Evolutionary conservation across 2,888 invertebrate species (phyloP).

Genomic region (Standfussiana lucernea): DNA sequence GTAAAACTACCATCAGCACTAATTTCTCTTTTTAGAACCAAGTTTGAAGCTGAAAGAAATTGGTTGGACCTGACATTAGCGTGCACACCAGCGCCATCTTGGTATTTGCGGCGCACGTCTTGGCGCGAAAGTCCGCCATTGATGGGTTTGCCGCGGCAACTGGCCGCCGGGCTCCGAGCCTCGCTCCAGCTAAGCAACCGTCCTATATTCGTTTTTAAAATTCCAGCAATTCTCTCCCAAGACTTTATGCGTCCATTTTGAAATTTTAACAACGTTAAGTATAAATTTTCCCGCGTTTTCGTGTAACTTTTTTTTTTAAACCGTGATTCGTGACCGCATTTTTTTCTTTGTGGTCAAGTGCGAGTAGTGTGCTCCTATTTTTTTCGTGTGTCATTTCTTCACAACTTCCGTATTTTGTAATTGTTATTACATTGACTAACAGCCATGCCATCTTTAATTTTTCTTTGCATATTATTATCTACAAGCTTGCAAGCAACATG

Average conservation of each 20-base stretch:
- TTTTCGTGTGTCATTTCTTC: constrained; percentile 46
- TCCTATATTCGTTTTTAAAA: constrained; percentile 79
- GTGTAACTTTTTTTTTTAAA: constrained; percentile 22
- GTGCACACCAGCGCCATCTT: constrained; percentile 80
- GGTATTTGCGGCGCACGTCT: constrained; percentile 85
- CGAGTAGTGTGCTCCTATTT: constrained; percentile 40
- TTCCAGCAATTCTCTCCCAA: constrained; percentile 70
- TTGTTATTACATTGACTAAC: constrained; percentile 56
- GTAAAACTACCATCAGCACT: not conserved
- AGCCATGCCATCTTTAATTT: constrained; percentile 32
- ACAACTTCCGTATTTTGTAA: constrained; percentile 43
- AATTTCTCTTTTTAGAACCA: constrained; percentile 63
- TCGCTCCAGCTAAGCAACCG: constrained; percentile 79
- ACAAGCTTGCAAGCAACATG: not conserved
- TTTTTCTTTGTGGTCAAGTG: constrained; percentile 50
- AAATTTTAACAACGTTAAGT: constrained; percentile 37
- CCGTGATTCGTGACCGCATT: constrained; percentile 24
- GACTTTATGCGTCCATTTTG: constrained; percentile 68
- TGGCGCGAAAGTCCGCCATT: constrained; percentile 81
- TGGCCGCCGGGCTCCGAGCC: constrained; percentile 77
- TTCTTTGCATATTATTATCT: not conserved
- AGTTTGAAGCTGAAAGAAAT: constrained; percentile 72
- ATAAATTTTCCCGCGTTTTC: constrained; percentile 49
- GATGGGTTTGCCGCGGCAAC: constrained; percentile 77
- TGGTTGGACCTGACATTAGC: constrained; percentile 80